phyloP scores from a whole-genome alignment of 2,888 invertebrate species.

The Andrena hattorfiana region DNA sequence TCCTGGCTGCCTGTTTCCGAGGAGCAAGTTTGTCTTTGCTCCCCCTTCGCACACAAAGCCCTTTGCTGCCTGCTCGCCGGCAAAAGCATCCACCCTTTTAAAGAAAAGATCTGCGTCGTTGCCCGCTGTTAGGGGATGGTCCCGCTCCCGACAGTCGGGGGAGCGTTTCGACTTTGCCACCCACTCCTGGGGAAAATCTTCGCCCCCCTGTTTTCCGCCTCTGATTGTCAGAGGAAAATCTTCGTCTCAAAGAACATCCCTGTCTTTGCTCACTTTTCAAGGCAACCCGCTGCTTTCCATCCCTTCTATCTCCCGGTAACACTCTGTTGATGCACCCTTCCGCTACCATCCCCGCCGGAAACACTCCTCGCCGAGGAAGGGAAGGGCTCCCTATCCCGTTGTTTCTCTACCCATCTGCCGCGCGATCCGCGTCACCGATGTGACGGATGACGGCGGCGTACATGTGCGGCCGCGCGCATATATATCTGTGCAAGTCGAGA shows the following conservation, averaged over 20 bases:
- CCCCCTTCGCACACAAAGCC: not conserved
- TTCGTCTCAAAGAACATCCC: not conserved
- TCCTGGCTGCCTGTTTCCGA: not conserved
- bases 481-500: not conserved
- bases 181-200: too few species aligned
- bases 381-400: too few species aligned
- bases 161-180: too few species aligned
- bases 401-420: not conserved
- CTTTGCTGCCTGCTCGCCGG: not conserved
- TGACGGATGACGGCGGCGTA: conserved; percentile 1
- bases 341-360: not conserved
- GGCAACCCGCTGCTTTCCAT: not conserved
- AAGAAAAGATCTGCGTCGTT: too few species aligned
- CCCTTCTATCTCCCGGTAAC: not conserved
- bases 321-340: not conserved
- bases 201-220: not conserved
- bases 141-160: too few species aligned
- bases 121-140: too few species aligned
- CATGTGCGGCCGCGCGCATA: not conserved
- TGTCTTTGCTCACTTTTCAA: not conserved
- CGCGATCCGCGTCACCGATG: not conserved
- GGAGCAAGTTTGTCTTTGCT: not conserved
- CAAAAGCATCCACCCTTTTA: not conserved
- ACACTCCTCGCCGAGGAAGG: not conserved
- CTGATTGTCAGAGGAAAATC: not conserved